These are phyloP conservation scores for Polydrusus pterygomalis DNA, from an alignment of 2,888 invertebrate species.

Conservation along the genomic window DNA sequence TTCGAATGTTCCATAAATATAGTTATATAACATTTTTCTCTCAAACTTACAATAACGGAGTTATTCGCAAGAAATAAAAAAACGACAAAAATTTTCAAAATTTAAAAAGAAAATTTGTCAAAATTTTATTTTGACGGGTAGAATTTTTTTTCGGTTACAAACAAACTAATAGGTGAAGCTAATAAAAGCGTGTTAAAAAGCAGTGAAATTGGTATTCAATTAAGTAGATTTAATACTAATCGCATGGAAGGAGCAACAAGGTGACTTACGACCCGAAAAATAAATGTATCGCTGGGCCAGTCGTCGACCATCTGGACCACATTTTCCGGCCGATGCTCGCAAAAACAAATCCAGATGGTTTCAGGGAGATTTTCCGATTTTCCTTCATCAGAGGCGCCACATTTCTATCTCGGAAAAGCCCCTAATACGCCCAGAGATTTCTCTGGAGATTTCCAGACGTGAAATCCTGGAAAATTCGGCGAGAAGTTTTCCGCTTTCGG, in stretches of 20 bases:
- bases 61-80: too few species aligned
- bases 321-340: slow-evolving; percentile 10
- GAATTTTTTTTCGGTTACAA: too few species aligned
- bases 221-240: too few species aligned
- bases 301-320: slow-evolving; percentile 25
- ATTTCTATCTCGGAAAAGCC: slow-evolving; percentile 31
- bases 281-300: slow-evolving; percentile 27
- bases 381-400: slow-evolving; percentile 39
- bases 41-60: too few species aligned
- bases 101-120: too few species aligned
- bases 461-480: slow-evolving; percentile 30
- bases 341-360: slow-evolving; percentile 39
- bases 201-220: too few species aligned
- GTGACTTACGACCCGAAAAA: slow-evolving; percentile 21
- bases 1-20: too few species aligned
- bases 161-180: too few species aligned
- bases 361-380: slow-evolving; percentile 35
- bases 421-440: slow-evolving; percentile 27
- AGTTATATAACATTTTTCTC: too few species aligned
- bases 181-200: too few species aligned
- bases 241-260: slow-evolving; percentile 21
- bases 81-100: too few species aligned
- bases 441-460: slow-evolving; percentile 35
- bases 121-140: too few species aligned
- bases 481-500: slow-evolving; percentile 31